A percentile compares a stretch with the other conserved stretches of the same genome.
Evolutionary conservation across 2,797 vertebrate species (phyloP).

Genomic region (Platyrinchus mystaceus): DNA sequence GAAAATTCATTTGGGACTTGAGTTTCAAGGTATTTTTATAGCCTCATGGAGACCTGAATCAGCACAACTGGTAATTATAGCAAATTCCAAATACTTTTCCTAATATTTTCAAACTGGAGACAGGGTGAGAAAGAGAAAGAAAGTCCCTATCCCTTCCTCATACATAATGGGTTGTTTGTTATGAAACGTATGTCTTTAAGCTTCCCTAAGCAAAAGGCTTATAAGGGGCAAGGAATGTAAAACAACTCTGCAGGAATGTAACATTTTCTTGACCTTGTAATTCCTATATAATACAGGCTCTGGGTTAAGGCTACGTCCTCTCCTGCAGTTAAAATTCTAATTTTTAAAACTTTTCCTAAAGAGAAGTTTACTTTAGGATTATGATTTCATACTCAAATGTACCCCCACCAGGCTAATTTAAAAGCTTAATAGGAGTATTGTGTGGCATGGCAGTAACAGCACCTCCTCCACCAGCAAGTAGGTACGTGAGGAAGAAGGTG

Average conservation of each 20-base stretch:
- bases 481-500: not conserved
- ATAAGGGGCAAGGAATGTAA: conserved; percentile 61
- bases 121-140: not conserved
- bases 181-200: conserved; percentile 60
- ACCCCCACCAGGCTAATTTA: not conserved
- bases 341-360: conserved; percentile 16
- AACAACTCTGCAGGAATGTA: conserved; percentile 66
- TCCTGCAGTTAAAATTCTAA: not conserved
- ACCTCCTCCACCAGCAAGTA: not conserved
- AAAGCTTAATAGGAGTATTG: not conserved
- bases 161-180: conserved; percentile 61
- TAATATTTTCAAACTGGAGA: not conserved
- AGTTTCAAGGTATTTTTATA: not conserved
- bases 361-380: not conserved
- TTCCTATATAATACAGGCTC: conserved; percentile 49
- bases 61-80: not conserved
- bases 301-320: not conserved
- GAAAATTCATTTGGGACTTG: not conserved
- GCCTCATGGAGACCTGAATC: not conserved
- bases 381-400: not conserved
- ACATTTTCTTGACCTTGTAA: conserved; percentile 68
- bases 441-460: not conserved
- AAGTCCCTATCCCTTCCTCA: conserved; percentile 25
- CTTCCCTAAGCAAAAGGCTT: conserved; percentile 66
- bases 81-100: not conserved